These are phyloP conservation scores for Upupa epops DNA, from an alignment of 2,113 vertebrate genomes.

Conservation along the genomic window DNA sequence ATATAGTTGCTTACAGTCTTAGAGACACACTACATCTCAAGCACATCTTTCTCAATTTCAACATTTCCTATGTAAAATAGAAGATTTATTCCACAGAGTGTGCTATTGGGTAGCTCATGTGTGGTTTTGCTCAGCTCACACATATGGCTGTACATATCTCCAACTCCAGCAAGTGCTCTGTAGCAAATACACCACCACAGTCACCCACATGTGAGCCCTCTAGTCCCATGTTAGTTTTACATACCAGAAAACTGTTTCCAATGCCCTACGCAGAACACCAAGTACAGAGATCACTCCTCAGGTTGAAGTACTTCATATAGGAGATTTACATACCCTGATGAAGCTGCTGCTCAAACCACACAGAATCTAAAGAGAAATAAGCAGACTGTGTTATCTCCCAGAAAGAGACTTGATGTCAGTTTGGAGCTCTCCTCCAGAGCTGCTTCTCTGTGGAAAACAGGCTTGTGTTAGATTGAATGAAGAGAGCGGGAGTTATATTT, in stretches of 20 bases:
- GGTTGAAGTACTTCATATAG: not conserved
- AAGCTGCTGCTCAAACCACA: not conserved
- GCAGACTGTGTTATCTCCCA: not conserved
- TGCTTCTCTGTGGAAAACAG: not conserved
- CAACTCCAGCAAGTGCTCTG: slow-evolving; percentile 19
- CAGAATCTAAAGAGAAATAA: not conserved
- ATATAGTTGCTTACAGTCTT: slow-evolving; percentile 4
- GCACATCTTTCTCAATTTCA: slow-evolving; percentile 11
- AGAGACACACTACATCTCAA: not conserved
- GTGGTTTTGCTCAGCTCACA: not conserved
- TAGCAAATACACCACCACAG: not conserved
- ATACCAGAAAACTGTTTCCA: not conserved
- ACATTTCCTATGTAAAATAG: not conserved
- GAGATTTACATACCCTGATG: not conserved
- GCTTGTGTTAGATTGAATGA: not conserved
- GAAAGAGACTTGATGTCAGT: not conserved
- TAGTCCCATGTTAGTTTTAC: not conserved
- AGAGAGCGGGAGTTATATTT: not conserved
- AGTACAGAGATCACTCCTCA: not conserved
- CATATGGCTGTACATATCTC: not conserved
- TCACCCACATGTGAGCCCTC: not conserved
- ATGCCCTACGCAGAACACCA: not conserved
- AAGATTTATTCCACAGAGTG: slow-evolving; percentile 29
- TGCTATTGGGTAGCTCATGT: not conserved
- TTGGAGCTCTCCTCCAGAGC: not conserved